Evolutionary conservation across 2,888 invertebrate species (phyloP).

Genomic region (Drosophila acutilabella): DNA sequence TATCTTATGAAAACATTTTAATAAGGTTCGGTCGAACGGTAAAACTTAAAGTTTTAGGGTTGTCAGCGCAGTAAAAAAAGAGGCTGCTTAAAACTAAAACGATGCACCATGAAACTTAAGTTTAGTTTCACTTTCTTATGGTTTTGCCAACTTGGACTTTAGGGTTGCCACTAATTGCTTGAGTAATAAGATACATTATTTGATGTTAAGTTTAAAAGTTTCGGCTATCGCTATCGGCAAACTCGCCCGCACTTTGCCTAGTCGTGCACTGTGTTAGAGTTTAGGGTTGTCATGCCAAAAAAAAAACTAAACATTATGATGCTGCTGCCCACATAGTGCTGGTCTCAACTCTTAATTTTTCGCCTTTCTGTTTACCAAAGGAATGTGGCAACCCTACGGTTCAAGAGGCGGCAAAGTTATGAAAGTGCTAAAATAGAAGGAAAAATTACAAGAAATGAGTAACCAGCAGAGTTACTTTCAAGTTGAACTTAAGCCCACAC

Average conservation of each 20-base stretch:
- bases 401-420: slow-evolving; percentile 59
- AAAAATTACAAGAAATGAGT: slow-evolving; percentile 41
- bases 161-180: slow-evolving; percentile 3
- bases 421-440: slow-evolving; percentile 20
- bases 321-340: slow-evolving; percentile 27
- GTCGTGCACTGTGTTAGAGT: background rate
- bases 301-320: background rate
- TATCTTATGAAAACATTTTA: too few species aligned
- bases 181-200: background rate
- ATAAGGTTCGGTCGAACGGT: too few species aligned
- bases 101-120: too few species aligned
- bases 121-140: too few species aligned
- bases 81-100: too few species aligned
- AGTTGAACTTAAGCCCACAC: slow-evolving; percentile 50
- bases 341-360: slow-evolving; percentile 24
- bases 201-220: slow-evolving; percentile 6
- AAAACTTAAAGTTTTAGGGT: background rate
- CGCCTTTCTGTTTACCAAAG: background rate
- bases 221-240: background rate
- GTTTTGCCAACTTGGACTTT: background rate
- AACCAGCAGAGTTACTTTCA: slow-evolving; percentile 64
- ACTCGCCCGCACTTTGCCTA: background rate
- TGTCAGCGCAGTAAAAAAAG: background rate
- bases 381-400: slow-evolving; percentile 38
- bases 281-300: slow-evolving; percentile 1